Evolutionary conservation across 2,113 vertebrate species (phyloP).

Genomic region (Macrotis lagotis): DNA sequence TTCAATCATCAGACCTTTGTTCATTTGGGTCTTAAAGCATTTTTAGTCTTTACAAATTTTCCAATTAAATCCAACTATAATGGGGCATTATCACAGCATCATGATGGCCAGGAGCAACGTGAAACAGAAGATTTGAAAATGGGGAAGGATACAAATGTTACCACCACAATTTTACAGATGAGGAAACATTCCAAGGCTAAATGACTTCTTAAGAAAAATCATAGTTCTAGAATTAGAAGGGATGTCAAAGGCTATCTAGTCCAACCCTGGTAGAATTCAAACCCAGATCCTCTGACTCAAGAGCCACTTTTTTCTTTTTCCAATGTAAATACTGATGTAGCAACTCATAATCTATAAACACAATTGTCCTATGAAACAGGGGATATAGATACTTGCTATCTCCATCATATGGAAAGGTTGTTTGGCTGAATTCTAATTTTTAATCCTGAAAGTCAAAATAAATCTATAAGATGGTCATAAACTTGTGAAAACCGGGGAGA

Average conservation of each 20-base stretch:
- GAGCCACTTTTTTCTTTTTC: background rate
- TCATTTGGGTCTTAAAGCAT: background rate
- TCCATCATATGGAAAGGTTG: background rate
- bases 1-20: background rate
- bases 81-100: background rate
- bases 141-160: background rate
- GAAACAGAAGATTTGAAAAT: background rate
- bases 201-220: too few species aligned
- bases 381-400: background rate
- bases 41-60: background rate
- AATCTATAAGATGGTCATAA: too few species aligned
- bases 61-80: background rate
- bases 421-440: background rate
- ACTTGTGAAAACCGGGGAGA: too few species aligned
- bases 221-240: background rate
- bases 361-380: background rate
- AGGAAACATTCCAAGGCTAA: background rate
- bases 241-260: background rate
- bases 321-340: background rate
- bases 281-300: background rate
- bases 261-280: background rate
- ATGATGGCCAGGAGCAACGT: background rate
- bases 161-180: background rate
- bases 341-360: background rate
- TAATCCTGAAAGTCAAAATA: too few species aligned